These are phyloP conservation scores for Channallabes apus DNA, from an alignment of 2,797 vertebrate genomes.

Conservation along the genomic window DNA sequence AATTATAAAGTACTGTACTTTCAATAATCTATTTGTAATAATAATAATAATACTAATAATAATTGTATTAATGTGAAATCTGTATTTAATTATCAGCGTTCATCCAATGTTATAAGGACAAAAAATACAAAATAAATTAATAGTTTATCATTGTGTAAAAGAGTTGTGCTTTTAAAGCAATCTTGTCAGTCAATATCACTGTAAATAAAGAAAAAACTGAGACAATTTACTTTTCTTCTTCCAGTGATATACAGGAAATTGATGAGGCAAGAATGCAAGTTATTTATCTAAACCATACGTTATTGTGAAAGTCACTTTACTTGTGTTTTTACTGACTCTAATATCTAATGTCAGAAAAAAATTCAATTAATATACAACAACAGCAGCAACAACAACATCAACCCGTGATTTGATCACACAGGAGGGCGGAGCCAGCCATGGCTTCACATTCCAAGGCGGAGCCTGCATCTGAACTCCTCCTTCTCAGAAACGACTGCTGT, in stretches of 20 bases:
- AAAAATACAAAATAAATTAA: background rate
- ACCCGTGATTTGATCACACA: conserved; percentile 56
- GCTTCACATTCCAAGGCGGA: conserved; percentile 89
- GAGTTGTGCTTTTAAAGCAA: background rate
- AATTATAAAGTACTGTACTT: background rate
- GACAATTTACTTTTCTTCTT: background rate
- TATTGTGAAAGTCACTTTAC: background rate
- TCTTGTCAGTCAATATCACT: background rate
- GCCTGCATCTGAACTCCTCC: conserved; percentile 84
- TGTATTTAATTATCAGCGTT: background rate
- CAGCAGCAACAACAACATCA: background rate
- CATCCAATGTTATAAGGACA: background rate
- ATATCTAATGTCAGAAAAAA: too few relatives aligned
- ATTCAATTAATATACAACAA: background rate
- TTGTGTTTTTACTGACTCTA: background rate
- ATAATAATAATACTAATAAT: background rate
- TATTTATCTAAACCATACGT: background rate
- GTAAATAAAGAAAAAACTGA: background rate
- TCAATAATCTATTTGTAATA: background rate
- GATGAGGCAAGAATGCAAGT: background rate
- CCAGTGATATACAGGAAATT: background rate
- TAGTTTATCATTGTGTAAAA: background rate
- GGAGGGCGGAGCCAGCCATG: conserved; percentile 89
- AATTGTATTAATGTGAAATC: background rate
- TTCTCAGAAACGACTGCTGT: conserved; percentile 87